phyloP scores from a whole-genome alignment of 2,888 invertebrate genomes.

The Drosophila pegasa region DNA sequence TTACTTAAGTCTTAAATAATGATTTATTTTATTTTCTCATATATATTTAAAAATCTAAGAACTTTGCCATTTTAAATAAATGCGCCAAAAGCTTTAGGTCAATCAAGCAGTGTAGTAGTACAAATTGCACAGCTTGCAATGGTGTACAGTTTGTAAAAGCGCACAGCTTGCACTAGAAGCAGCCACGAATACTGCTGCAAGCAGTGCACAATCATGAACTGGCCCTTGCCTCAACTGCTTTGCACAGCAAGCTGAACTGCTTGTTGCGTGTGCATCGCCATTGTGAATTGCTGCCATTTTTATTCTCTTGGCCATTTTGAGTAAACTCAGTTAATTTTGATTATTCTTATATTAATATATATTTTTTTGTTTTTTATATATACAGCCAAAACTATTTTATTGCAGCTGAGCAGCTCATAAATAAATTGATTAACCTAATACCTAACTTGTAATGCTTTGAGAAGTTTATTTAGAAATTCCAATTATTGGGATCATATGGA shows the following conservation, averaged over 20 bases:
- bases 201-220: neutral
- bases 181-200: neutral
- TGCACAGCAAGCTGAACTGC: neutral
- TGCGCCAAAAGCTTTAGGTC: too few relatives aligned
- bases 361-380: neutral
- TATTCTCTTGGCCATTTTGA: neutral
- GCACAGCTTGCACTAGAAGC: neutral
- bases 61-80: too few relatives aligned
- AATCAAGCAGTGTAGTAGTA: too few relatives aligned
- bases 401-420: neutral
- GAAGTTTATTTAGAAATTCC: constrained; percentile 7
- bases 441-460: neutral
- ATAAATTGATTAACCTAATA: neutral
- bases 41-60: too few relatives aligned
- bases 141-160: too few relatives aligned
- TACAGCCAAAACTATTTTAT: neutral
- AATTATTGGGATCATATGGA: constrained; percentile 11
- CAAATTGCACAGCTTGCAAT: too few relatives aligned
- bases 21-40: too few relatives aligned
- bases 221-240: constrained; percentile 3
- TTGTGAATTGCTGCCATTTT: constrained; percentile 8
- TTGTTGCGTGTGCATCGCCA: neutral
- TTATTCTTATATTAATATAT: neutral
- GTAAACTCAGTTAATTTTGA: too few relatives aligned
- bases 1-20: too few relatives aligned